Evolutionary conservation across 1,140 invertebrate species (phyloP), one percentile per base, ranked within the genome.

Genomic region (Camponotus pennsylvanicus): DNA sequence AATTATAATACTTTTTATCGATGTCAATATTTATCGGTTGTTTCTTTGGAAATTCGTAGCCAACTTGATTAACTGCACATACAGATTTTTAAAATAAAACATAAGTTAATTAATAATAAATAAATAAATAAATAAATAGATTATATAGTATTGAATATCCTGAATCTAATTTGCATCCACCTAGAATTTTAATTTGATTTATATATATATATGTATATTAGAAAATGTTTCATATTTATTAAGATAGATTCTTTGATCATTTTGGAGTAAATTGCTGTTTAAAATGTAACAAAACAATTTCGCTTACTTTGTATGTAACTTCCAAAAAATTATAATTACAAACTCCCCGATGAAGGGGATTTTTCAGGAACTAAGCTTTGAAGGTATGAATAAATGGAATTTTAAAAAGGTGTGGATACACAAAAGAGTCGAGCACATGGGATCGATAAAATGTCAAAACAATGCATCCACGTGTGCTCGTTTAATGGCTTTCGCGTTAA

Each of bases 361-460:
- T 13, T 61, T 75, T 59, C 6, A 11, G 52, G 13, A 27, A 70
- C 8, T 37, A 52, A 40, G 8, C 3, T 21, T 59, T 40, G n/a
- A 77, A 63, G 37, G 21, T 64, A 40, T 18, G 45, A 64, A 18
- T 27, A 64, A 77, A 11, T 27, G 75, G 13, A 42, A 42, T 63
- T 77, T 77, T 11, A 27, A 63, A 40, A 40, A 64, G 13, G 27
- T 21, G 27, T 27, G 27, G 27, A 21, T 27, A 52, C 3, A 52
- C 15, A 77, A 63, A 64, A 27, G 37, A 37, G 32, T 64, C 21
- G 40, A 63, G 21, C 13, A 63, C 59, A 32, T 8, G 32, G 59
- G 13, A 66, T 79, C 61, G 45, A 67, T 80, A 40, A 40, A 79
- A 80, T 42, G 2, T 2, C 32, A 70, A 80, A 80, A 79, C 18